phyloP scores from a whole-genome alignment of 2,797 vertebrate species.

The Danio tinwini region DNA sequence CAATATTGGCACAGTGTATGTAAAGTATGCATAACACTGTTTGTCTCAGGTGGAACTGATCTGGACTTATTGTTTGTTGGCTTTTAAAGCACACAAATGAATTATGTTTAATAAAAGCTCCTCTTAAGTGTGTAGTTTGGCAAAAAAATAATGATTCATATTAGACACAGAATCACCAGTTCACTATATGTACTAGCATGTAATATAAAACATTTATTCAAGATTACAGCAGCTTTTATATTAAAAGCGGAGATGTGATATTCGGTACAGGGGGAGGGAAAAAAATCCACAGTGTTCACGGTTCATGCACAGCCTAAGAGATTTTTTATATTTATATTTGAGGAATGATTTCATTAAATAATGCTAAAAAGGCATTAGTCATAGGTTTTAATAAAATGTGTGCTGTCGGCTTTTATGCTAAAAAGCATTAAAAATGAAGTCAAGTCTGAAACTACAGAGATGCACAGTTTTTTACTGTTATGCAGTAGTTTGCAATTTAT shows the following conservation, averaged over 20 bases:
- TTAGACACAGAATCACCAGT: neutral
- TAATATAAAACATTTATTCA: neutral
- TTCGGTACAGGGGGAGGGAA: neutral
- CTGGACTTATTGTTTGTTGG: neutral
- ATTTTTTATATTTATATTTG: neutral
- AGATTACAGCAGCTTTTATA: neutral
- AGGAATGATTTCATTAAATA: neutral
- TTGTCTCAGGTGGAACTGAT: conserved; percentile 4
- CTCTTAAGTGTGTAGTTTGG: neutral
- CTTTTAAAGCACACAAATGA: neutral
- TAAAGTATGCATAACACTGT: neutral
- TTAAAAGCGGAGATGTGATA: neutral
- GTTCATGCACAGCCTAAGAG: too few species aligned
- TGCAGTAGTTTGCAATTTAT: neutral
- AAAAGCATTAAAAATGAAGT: neutral
- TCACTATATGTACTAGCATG: neutral
- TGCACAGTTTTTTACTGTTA: neutral
- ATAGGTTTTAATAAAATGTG: neutral
- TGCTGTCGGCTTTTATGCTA: neutral
- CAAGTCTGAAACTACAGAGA: neutral
- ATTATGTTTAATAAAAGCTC: neutral
- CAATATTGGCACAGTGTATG: neutral
- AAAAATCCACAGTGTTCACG: neutral
- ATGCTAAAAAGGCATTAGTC: neutral
- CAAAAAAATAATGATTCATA: neutral